Base-by-base conservation (phyloP, 2,888 invertebrate species). In the Ectemnius cavifrons region DNA sequence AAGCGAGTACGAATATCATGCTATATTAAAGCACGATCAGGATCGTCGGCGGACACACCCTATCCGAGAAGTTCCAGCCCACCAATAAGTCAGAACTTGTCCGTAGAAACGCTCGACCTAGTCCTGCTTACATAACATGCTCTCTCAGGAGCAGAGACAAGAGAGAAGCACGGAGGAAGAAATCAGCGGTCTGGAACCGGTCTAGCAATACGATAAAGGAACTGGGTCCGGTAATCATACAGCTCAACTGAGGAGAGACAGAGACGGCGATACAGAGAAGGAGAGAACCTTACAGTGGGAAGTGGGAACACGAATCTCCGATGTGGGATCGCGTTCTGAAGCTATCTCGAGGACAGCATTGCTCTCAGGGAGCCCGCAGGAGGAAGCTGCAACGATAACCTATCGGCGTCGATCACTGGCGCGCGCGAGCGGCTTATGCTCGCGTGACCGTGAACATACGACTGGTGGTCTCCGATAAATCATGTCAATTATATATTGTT, bases 401-500 rank as follows among this genome's bases (percentile, higher is more conserved):
- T 79, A 77, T 83, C 73, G 61, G 68, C 70, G 76, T 75, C 66
- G 71, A 82, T 80, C 75, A 80, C 78, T 62, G 52, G 27, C 61
- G 13, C 52, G 52, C 52, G 52, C n/a, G 52, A 16, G 47, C 59
- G 18, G 5, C 37, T 37, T 37, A 37, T 23, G 59, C 67, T 75
- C 77, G 81, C 84, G 79, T 81, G 81, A 84, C 76, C 78, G 63
- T 64, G 66, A 64, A 77, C 73, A 84, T 82, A 79, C 63, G 63
- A 20, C 6, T 13, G n/a, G 56, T 28, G 37, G 23, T 27, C 56
- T 57, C 65, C 83, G 71, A 84, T 88, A 86, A 86, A 89, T 89
- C 88, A 86, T 85, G 89, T 89, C 88, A 89, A 89, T 89, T 89
- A 89, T 88, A 85, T 85, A 88, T 88, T 87, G 87, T 89, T 89